Conservation (phyloP, 2,797 vertebrate species). For the Gymnocypris eckloni region DNA sequence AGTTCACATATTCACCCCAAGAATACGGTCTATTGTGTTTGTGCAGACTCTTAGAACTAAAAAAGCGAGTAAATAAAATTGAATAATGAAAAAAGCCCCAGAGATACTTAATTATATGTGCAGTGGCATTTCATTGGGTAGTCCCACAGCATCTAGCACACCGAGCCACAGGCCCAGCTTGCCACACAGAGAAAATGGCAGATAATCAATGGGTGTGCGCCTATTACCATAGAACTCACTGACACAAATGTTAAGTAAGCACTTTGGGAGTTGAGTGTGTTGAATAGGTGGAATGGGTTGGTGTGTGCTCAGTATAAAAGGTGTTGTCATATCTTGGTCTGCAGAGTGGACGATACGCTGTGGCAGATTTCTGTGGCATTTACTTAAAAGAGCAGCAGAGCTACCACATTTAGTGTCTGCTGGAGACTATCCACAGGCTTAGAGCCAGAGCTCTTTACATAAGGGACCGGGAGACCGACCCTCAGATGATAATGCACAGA, state of each 20-base stretch:
- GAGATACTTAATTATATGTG: slow-evolving; percentile 63
- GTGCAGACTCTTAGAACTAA: slow-evolving; percentile 25
- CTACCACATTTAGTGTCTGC: slow-evolving; percentile 53
- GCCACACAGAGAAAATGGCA: slow-evolving; percentile 68
- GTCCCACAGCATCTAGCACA: slow-evolving; percentile 47
- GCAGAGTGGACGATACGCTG: slow-evolving; percentile 46
- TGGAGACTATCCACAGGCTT: slow-evolving; percentile 49
- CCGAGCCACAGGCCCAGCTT: slow-evolving; percentile 65
- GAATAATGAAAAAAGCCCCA: slow-evolving; percentile 40
- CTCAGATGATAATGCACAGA: slow-evolving; percentile 31
- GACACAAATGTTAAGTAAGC: slow-evolving; percentile 74
- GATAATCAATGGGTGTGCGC: slow-evolving; percentile 74
- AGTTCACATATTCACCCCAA: slow-evolving; percentile 6
- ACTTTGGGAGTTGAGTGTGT: slow-evolving; percentile 60
- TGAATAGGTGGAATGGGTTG: slow-evolving; percentile 59
- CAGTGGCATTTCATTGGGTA: slow-evolving; percentile 59
- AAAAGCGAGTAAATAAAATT: slow-evolving; percentile 52
- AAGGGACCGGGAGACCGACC: slow-evolving; percentile 34
- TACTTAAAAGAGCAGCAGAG: slow-evolving; percentile 61
- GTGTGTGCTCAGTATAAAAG: slow-evolving; percentile 56
- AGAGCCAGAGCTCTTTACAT: slow-evolving; percentile 45
- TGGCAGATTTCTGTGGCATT: slow-evolving; percentile 60
- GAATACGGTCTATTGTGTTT: slow-evolving; percentile 16
- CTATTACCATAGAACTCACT: slow-evolving; percentile 69
- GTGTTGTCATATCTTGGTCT: slow-evolving; percentile 57